phyloP scores from a whole-genome alignment of 2,888 invertebrate genomes.

The Stenurella melanura region DNA sequence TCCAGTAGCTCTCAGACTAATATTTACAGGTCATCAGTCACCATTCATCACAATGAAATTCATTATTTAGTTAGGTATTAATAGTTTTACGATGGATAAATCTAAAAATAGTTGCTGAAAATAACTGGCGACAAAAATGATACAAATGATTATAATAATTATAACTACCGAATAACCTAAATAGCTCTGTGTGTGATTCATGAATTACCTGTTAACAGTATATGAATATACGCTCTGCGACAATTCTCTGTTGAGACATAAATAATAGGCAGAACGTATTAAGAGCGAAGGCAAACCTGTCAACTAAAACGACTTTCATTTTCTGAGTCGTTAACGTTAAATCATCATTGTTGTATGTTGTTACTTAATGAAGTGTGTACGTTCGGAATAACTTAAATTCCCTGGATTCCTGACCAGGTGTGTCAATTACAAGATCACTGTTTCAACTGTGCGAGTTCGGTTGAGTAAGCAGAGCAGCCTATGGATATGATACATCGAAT shows the following conservation, averaged over 20 bases:
- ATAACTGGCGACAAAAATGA: too few species aligned
- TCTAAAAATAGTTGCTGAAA: too few species aligned
- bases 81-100: too few species aligned
- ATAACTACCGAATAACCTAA: conserved; percentile 40
- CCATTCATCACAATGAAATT: too few species aligned
- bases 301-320: conserved; percentile 56
- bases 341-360: conserved; percentile 43
- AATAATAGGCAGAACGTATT: conserved; percentile 42
- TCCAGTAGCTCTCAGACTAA: too few species aligned
- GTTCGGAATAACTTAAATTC: conserved; percentile 20
- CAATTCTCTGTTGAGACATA: conserved; percentile 42
- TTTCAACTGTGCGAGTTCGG: not conserved
- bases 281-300: conserved; percentile 54
- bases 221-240: conserved; percentile 39
- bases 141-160: conserved; percentile 8
- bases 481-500: not conserved
- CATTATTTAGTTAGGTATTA: too few species aligned
- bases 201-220: conserved; percentile 21
- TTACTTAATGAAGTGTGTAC: conserved; percentile 3
- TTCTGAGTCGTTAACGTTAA: conserved; percentile 49
- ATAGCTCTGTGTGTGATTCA: conserved; percentile 23
- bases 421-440: conserved; percentile 37
- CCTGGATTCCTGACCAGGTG: conserved; percentile 40
- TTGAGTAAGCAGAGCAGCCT: not conserved
- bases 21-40: too few species aligned